Base-by-base conservation (phyloP, 2,113 vertebrate species). In the Hemicordylus capensis region DNA sequence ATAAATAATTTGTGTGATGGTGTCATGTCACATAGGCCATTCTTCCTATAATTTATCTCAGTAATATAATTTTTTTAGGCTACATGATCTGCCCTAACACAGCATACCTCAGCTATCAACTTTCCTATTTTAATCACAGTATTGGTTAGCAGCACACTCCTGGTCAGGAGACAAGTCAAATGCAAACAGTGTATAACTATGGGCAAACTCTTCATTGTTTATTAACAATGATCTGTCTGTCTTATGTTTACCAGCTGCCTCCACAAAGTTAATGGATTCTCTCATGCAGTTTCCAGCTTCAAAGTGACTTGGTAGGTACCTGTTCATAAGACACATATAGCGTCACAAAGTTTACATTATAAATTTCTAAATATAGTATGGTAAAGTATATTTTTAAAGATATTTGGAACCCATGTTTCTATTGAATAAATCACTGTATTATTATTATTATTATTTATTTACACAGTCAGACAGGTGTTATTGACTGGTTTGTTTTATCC, bases 331-430 rank as follows among this genome's bases (percentile, higher is more conserved):
- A 39, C 22, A 76, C 17, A 56, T 42, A 51, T 12, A 79, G 37
- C 22, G 59, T 44, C 5, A 46, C 28, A 76, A 63, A 46, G 24
- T 44, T 74, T 28, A 63, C 61, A 42, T n/a, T 17, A 20, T 46
- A n/a, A 39, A 70, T 51, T 61, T 69, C 48, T 87, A 58, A 78
- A 87, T 44, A n/a, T n/a, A n/a, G n/a, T n/a, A n/a, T n/a, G n/a
- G n/a, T n/a, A n/a, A n/a, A n/a, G n/a, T n/a, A n/a, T n/a, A n/a
- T n/a, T n/a, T n/a, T n/a, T n/a, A n/a, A n/a, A n/a, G n/a, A n/a
- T n/a, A n/a, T n/a, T n/a, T n/a, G n/a, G n/a, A n/a, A n/a, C n/a
- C n/a, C n/a, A n/a, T n/a, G n/a, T n/a, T n/a, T n/a, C n/a, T n/a
- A n/a, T n/a, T n/a, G n/a, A n/a, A n/a, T n/a, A n/a, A n/a, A n/a